Conservation (phyloP, 2,113 vertebrate species). For the Apodemus speciosus region DNA sequence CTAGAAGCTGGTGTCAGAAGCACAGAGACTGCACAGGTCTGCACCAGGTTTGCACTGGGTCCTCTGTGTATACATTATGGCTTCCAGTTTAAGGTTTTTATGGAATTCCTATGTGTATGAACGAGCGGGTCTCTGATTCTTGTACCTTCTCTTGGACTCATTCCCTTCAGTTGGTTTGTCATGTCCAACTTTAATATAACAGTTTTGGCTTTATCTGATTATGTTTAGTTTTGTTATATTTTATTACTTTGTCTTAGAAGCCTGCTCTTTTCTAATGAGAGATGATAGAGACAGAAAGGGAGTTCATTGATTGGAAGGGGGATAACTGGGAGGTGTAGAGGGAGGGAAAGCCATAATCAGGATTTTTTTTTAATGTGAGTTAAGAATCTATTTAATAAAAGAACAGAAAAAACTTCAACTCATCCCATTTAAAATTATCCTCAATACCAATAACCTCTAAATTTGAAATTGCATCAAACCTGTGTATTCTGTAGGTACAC, state of each 20-base stretch:
- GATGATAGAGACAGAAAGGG: background rate
- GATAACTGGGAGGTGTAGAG: background rate
- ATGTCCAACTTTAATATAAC: background rate
- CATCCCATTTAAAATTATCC: constrained; percentile 4
- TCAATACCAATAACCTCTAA: background rate
- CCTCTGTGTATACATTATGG: background rate
- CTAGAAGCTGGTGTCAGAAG: background rate
- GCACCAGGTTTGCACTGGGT: too few relatives aligned
- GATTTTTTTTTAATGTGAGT: background rate
- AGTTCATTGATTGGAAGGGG: background rate
- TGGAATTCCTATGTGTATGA: background rate
- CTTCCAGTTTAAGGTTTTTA: background rate
- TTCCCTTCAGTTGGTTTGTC: background rate
- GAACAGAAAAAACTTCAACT: background rate
- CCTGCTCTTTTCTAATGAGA: background rate
- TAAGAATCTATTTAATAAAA: background rate
- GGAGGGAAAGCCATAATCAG: background rate
- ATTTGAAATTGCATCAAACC: constrained; percentile 33
- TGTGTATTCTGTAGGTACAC: background rate
- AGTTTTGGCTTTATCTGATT: background rate
- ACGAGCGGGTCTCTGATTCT: background rate
- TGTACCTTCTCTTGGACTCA: background rate
- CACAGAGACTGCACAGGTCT: background rate
- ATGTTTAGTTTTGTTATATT: background rate
- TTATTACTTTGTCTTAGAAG: background rate